These are phyloP conservation scores for Buteo buteo DNA, from an alignment of 2,113 vertebrate species.

Conservation along the genomic window DNA sequence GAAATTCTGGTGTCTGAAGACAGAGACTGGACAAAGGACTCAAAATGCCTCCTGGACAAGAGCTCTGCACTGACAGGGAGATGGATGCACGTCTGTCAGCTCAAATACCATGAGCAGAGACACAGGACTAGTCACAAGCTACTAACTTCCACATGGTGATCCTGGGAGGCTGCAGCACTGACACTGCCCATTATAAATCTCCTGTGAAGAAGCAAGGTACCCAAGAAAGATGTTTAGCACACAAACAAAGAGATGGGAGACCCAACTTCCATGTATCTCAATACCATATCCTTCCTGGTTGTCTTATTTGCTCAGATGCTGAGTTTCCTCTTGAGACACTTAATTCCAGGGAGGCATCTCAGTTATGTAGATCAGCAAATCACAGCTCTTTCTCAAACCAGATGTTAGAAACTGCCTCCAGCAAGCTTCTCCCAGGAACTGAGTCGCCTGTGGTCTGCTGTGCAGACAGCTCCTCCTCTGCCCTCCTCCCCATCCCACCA, in stretches of 20 bases:
- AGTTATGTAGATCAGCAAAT: slow-evolving; percentile 1
- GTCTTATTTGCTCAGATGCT: not conserved
- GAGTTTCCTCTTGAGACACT: not conserved
- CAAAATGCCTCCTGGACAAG: not conserved
- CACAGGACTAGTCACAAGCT: not conserved
- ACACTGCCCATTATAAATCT: not conserved
- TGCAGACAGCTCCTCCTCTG: not conserved
- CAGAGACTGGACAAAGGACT: not conserved
- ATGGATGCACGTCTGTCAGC: not conserved
- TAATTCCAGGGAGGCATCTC: slow-evolving; percentile 1
- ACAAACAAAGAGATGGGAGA: not conserved
- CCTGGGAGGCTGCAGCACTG: not conserved
- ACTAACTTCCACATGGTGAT: not conserved
- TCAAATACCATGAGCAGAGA: not conserved
- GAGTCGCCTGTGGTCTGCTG: not conserved
- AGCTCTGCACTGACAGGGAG: not conserved
- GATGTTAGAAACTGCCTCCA: not conserved
- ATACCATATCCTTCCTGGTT: not conserved
- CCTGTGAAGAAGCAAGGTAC: not conserved
- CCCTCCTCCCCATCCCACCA: not conserved
- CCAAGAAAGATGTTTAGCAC: not conserved
- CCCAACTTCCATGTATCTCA: not conserved
- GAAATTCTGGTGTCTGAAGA: not conserved
- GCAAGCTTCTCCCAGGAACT: not conserved
- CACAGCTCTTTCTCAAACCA: slow-evolving; percentile 13